Conservation (phyloP, 2,888 invertebrate species). For the Ptychoptera contaminata region DNA sequence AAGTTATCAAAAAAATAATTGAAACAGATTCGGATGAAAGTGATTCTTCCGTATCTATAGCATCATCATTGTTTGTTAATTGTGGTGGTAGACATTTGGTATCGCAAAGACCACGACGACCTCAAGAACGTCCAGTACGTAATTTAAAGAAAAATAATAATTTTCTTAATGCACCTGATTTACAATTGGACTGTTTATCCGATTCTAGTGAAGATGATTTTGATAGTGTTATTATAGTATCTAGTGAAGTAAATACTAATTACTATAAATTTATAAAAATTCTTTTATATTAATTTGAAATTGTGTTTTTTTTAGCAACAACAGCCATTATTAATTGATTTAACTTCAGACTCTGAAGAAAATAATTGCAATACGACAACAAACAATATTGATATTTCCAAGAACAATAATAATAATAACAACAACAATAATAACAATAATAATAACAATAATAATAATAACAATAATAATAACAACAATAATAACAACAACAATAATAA, state of each 20-base stretch:
- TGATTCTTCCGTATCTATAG: constrained; percentile 5
- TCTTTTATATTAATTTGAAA: background rate
- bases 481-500: background rate
- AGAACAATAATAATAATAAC: background rate
- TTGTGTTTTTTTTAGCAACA: constrained; percentile 25
- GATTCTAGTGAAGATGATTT: constrained; percentile 48
- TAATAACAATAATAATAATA: background rate
- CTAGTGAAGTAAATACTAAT: background rate
- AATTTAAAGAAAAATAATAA: constrained; percentile 11
- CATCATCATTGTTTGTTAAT: background rate
- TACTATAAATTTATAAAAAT: background rate
- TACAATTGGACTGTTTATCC: constrained; percentile 61
- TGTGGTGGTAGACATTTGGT: too few species aligned
- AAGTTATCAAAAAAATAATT: constrained; percentile 2
- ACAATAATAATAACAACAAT: background rate
- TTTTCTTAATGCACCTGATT: constrained; percentile 50
- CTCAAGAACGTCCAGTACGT: too few species aligned
- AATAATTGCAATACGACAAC: constrained; percentile 18
- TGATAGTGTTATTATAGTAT: constrained; percentile 21
- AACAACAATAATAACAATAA: background rate
- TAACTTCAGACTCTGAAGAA: constrained; percentile 41
- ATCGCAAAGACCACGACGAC: background rate
- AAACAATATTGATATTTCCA: background rate
- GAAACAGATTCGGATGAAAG: constrained; percentile 11
- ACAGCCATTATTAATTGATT: constrained; percentile 35